Base-by-base conservation (phyloP, 2,113 vertebrate genomes). In the Cairina moschata region DNA sequence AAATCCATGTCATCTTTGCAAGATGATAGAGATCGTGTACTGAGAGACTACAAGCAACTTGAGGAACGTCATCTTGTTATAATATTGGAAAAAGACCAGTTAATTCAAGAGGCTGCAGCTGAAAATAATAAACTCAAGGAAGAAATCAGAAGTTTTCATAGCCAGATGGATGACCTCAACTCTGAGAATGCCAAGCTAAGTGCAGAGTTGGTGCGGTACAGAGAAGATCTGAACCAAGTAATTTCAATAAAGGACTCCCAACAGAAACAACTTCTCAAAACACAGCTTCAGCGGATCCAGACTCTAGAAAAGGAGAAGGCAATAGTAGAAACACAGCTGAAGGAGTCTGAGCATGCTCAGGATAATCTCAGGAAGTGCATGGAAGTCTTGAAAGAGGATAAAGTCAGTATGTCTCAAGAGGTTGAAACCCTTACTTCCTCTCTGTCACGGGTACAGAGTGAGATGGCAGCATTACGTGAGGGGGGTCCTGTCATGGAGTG, bases 1-100 rank as follows among this genome's bases (percentile, higher is more conserved):
- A 99, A 98, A 79, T 99, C 99, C 81, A 99, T 99, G 99, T 98
- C 98, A 25, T 99, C 99, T 28, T 91, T 99, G 90, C 99, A 99
- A 96, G 98, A 99, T 1, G 99, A 99, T 95, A 92, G 99, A 74
- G 99, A 99, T 93, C 88, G 98, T 28, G 97, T 99, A 38, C 95
- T 99, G 29, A 96, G 94, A 79, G 98, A 98, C 65, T 99, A 99
- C 96, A 98, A 98, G 84, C 98, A 99, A 91, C 98, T 99, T 62
- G 99, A 99, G 93, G 98, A 99, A 67, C 98, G 98, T 55, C 99
- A 99, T 85, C 97, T 99, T 22, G 97, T 98, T 92, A 93, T 98
- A 48, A 99, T 99, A 96, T 73, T 99, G 96, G 98, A 99, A 93
- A 99, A 99, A 96, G 99, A 99, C 48, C 96, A 97, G 44, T 95